Evolutionary conservation across 1,140 invertebrate species (phyloP), one percentile per base, ranked within the genome.

Genomic region (Lasaia peninsularis): DNA sequence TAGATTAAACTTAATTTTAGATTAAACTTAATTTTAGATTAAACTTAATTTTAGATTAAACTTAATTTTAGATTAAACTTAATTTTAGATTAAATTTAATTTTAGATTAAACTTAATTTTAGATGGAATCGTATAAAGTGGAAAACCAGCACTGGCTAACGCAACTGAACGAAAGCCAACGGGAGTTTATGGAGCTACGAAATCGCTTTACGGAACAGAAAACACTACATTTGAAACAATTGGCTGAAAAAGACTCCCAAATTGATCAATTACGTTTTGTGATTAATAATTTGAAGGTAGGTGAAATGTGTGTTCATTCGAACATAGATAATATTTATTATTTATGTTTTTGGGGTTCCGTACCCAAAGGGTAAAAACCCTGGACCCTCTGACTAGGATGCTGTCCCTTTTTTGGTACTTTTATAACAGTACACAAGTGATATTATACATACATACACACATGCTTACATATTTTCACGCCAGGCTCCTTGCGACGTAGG

Each of bases 131-230:
- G 6, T 90, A 89, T 33, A 87, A 86, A 67, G 74, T 78, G 0
- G 89, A 90, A 64, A 83, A 86, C 56, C 61, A 86, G 37, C 89
- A 90, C 54, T 89, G 89, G 89, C 35, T 89, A 12, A 57, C 74
- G 9, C 84, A 90, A 62, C 48, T 89, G 12, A 80, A 68, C 44
- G 78, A 83, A 31, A 80, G 71, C 10, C 81, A 86, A 60, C 65
- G 74, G 0, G 82, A 86, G 56, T 75, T 87, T 32, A 67, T 79
- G 40, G 83, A 84, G 9, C 56, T 90, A 24, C 69, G 82, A 18
- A 56, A 71, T 12, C 67, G 80, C n/a, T 40, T 89, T 0, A 74
- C 76, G 4, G 86, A 90, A 56, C 80, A 89, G 56, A 87, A 80
- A 58, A 66, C 85, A 11, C 12, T 72, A 0, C 69, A 80, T 18